These are phyloP conservation scores for Coleophora flavipennella DNA, from an alignment of 2,888 invertebrate genomes.

Conservation along the genomic window DNA sequence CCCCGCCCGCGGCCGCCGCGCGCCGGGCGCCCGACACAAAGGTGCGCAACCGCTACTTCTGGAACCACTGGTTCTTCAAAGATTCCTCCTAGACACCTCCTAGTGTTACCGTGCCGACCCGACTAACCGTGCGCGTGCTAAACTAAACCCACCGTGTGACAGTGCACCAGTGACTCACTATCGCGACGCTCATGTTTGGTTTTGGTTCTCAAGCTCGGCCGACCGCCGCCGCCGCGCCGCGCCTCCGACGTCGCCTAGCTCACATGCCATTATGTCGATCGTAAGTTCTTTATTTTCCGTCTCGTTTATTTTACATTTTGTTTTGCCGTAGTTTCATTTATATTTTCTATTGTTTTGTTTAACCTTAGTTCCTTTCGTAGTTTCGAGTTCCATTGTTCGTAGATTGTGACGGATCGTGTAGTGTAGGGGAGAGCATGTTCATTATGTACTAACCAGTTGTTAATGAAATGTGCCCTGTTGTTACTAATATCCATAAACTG, in stretches of 20 bases:
- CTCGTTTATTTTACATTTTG: constrained; percentile 23
- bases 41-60: constrained; percentile 82
- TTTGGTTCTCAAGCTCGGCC: constrained; percentile 28
- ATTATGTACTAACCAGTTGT: constrained; percentile 2
- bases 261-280: constrained; percentile 69
- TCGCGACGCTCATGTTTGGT: constrained; percentile 22
- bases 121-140: constrained; percentile 20
- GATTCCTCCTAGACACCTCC: constrained; percentile 16
- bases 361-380: constrained; percentile 5
- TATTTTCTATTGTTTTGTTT: constrained; percentile 15
- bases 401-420: constrained; percentile 26
- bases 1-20: constrained; percentile 42
- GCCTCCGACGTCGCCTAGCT: constrained; percentile 22
- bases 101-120: background rate
- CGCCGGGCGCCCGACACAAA: constrained; percentile 67
- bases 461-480: constrained; percentile 20
- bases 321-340: constrained; percentile 24
- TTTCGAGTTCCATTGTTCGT: constrained; percentile 12
- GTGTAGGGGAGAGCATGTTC: constrained; percentile 21
- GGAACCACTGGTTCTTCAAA: constrained; percentile 66
- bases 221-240: constrained; percentile 18
- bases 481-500: constrained; percentile 13
- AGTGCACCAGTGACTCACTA: constrained; percentile 38
- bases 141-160: constrained; percentile 41
- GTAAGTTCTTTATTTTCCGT: constrained; percentile 48